Percentiles rank a stretch among this genome's conserved stretches.
Conservation (phyloP, 1,140 invertebrate genomes). For the Rhynchophorus ferrugineus region DNA sequence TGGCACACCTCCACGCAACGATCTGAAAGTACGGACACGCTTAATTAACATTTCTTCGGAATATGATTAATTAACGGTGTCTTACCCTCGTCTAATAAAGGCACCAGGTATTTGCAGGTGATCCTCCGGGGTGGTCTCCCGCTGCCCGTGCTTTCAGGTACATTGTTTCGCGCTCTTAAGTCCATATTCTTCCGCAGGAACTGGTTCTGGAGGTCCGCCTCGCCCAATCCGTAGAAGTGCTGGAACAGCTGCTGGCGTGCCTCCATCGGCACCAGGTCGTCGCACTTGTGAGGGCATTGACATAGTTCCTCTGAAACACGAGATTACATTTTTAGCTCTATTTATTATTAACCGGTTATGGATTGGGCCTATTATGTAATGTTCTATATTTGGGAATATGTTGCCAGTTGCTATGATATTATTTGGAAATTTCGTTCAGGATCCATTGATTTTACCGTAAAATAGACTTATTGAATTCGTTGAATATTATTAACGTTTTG, state of each 20-base stretch:
- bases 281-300: conserved; percentile 48
- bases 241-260: conserved; percentile 41
- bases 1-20: conserved; percentile 44
- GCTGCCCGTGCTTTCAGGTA: conserved; percentile 34
- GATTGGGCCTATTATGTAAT: too few species aligned
- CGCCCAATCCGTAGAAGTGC: conserved; percentile 44
- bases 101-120: conserved; percentile 46
- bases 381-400: too few species aligned
- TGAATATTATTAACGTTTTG: too few species aligned
- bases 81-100: conserved; percentile 34
- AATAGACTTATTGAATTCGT: too few species aligned
- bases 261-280: conserved; percentile 42
- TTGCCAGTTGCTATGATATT: too few species aligned
- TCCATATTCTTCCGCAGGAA: conserved; percentile 44
- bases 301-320: conserved; percentile 43
- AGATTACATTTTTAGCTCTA: too few species aligned
- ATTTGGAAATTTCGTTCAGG: too few species aligned
- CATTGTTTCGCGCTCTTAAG: conserved; percentile 37
- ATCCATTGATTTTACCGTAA: too few species aligned
- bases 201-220: conserved; percentile 42
- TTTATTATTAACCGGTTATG: too few species aligned
- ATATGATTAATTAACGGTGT: neutral
- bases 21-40: neutral
- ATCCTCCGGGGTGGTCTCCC: conserved; percentile 40
- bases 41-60: neutral